phyloP scores from a whole-genome alignment of 2,113 vertebrate species.

The Urocolius indicus region DNA sequence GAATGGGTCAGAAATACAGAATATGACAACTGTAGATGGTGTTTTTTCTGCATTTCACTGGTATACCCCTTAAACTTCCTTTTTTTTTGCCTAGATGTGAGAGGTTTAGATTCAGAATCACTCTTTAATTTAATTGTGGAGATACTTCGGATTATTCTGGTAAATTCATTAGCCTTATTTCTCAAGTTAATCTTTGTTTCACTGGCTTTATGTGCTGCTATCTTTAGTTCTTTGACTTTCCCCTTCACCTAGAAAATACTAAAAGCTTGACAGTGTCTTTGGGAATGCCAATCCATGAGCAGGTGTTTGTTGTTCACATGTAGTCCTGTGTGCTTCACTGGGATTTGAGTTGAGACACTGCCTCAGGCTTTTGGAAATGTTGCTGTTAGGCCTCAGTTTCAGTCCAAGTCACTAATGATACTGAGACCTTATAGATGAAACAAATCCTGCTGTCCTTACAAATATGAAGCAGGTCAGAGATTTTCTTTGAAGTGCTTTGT shows the following conservation, averaged over 20 bases:
- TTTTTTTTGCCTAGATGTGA: not conserved
- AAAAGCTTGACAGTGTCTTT: not conserved
- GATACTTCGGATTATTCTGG: not conserved
- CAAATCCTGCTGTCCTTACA: not conserved
- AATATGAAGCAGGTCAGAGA: not conserved
- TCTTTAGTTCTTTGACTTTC: not conserved
- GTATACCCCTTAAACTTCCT: not conserved
- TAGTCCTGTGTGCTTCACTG: not conserved
- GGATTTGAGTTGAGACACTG: not conserved
- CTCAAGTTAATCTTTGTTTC: not conserved
- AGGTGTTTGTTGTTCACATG: not conserved
- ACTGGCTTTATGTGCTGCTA: not conserved
- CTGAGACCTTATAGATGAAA: not conserved
- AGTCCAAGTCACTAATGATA: not conserved
- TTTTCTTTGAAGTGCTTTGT: conserved; percentile 7
- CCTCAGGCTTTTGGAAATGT: not conserved
- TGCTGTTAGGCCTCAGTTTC: not conserved
- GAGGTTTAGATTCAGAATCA: not conserved
- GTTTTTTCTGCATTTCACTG: not conserved
- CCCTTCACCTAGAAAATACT: not conserved
- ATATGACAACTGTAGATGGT: not conserved
- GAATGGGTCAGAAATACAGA: not conserved
- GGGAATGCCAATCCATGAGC: not conserved
- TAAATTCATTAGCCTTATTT: not conserved
- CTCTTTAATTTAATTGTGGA: not conserved